phyloP scores from a whole-genome alignment of 2,888 invertebrate species.

The Linnaemya vulpina region DNA sequence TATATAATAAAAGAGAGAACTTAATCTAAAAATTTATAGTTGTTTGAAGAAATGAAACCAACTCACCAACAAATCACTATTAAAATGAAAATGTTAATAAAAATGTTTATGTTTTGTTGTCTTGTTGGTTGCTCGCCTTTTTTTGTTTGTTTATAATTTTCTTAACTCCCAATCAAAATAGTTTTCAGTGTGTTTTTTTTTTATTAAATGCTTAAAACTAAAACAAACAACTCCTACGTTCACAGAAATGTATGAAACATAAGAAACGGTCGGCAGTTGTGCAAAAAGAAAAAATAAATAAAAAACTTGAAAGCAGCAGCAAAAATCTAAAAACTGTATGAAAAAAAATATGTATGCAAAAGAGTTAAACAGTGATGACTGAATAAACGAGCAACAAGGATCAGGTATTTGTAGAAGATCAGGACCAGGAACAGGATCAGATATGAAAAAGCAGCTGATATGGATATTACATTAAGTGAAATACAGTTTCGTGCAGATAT shows the following conservation, averaged over 20 bases:
- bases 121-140: constrained; percentile 8
- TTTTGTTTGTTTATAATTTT: constrained; percentile 30
- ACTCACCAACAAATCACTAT: constrained; percentile 77
- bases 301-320: constrained; percentile 25
- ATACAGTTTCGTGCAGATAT: too few relatives aligned
- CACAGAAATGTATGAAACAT: constrained; percentile 34
- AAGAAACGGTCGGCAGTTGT: constrained; percentile 42
- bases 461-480: too few relatives aligned
- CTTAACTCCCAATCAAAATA: constrained; percentile 78
- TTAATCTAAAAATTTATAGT: constrained; percentile 77
- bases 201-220: constrained; percentile 37
- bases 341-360: constrained; percentile 39
- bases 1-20: constrained; percentile 73
- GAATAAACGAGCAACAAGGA: background rate
- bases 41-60: constrained; percentile 52
- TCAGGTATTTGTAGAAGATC: too few relatives aligned
- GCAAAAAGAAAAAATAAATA: constrained; percentile 31
- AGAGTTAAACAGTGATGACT: constrained; percentile 20
- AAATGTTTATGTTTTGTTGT: constrained; percentile 74
- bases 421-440: too few relatives aligned
- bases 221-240: constrained; percentile 56
- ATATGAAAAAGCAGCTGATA: too few relatives aligned
- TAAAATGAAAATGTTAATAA: constrained; percentile 79
- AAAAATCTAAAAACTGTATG: constrained; percentile 33
- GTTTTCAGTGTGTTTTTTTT: constrained; percentile 72